Base-by-base conservation (phyloP, 1,140 invertebrate genomes). In the Pogonomyrmex barbatus region DNA sequence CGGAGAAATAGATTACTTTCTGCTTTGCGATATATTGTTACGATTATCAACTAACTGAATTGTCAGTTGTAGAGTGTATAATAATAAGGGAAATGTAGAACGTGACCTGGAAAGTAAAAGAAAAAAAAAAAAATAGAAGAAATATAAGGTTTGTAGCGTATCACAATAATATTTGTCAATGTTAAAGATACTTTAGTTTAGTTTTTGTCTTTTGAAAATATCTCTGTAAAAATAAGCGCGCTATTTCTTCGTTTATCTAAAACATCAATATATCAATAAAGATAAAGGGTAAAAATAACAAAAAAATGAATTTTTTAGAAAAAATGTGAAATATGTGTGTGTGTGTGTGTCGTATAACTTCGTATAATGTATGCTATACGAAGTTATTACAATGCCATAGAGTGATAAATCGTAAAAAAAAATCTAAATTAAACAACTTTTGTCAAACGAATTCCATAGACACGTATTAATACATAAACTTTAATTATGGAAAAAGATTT, bases 271-370 rank as follows among this genome's bases (percentile, higher is more conserved):
- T 9, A 50, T 24, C 45, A 50, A 78, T 65, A 78, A 63, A 63
- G 17, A 42, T 36, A 78, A 60, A 14, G 58, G 1, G 10, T 45
- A 60, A 54, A 39, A 77, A 63, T 63, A 63, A 77, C n/a, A 47
- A 2, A 12, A 36, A 56, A 70, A 77, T 86, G 62, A 71, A 63
- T 73, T 50, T 78, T 63, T 33, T n/a, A 33, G 33, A 3, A 5
- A 79, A 39, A 60, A 50, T 47, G 39, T 9, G 42, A n/a, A 17
- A 45, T 42, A 42, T n/a, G 17, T n/a, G 3, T n/a, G 3, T 54
- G 14, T 54, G 4, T n/a, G 14, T 54, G 52, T n/a, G 17, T n/a
- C n/a, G n/a, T n/a, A n/a, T n/a, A n/a, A n/a, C n/a, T n/a, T n/a
- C n/a, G n/a, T n/a, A n/a, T n/a, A n/a, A n/a, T n/a, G n/a, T n/a